Percentiles rank a stretch among this genome's conserved stretches.
These are phyloP conservation scores for Desmophyllum pertusum DNA, from an alignment of 92 coral and sea anemone genomes.

Conservation along the genomic window DNA sequence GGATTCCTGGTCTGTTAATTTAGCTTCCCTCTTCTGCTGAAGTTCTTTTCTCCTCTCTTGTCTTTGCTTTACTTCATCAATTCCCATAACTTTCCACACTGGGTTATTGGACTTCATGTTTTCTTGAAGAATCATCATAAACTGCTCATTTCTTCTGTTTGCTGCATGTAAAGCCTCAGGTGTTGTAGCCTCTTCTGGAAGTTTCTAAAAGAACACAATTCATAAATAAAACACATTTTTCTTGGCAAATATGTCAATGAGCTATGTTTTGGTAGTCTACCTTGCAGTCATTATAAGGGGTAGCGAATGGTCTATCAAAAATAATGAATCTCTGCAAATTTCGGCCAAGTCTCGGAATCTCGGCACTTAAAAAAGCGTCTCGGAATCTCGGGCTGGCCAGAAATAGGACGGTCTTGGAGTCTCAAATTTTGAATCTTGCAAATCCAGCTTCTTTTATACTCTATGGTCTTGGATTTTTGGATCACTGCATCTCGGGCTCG, in stretches of 20 bases:
- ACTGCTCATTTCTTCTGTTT: constrained; percentile 36
- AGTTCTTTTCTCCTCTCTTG: constrained; percentile 28
- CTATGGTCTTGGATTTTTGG: too few species aligned
- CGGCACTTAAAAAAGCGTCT: too few species aligned
- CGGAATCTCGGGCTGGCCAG: too few species aligned
- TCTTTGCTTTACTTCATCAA: constrained; percentile 13
- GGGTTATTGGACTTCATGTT: constrained; percentile 45
- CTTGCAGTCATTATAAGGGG: neutral
- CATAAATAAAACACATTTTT: neutral
- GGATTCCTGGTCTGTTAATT: constrained; percentile 14
- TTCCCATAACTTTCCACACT: constrained; percentile 47
- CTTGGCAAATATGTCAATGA: neutral
- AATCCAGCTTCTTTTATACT: too few species aligned
- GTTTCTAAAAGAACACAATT: constrained; percentile 6
- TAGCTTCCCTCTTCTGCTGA: neutral
- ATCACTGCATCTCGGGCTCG: too few species aligned
- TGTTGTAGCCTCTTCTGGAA: constrained; percentile 45
- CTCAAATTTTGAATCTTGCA: too few species aligned
- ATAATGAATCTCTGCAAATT: too few species aligned
- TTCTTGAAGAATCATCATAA: constrained; percentile 41
- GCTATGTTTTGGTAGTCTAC: neutral
- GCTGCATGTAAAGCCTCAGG: constrained; percentile 36
- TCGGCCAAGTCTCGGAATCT: too few species aligned
- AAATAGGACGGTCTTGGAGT: too few species aligned
- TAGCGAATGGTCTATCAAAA: too few species aligned